Conservation (phyloP, 2,113 vertebrate species). For the Astatotilapia flaviijosephi region DNA sequence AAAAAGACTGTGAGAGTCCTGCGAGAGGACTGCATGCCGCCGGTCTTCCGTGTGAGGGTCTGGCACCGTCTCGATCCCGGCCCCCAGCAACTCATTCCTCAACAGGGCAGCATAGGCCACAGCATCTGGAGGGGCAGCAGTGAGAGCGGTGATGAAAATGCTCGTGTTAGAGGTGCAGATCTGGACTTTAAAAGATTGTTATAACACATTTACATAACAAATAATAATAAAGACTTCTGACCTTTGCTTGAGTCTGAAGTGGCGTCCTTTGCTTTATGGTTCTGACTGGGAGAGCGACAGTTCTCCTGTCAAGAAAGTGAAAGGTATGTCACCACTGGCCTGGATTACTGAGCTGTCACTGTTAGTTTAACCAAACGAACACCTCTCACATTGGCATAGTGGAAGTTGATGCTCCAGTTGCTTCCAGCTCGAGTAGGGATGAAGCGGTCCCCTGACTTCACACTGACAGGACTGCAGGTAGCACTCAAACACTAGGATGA, state of each 20-base stretch:
- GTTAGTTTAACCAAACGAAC: neutral
- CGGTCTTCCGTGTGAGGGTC: slow-evolving; percentile 74
- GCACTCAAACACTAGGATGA: slow-evolving; percentile 56
- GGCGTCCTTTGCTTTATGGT: slow-evolving; percentile 73
- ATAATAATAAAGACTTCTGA: neutral
- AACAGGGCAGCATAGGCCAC: slow-evolving; percentile 76
- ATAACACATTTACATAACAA: neutral
- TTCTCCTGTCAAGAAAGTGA: slow-evolving; percentile 68
- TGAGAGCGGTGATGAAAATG: neutral
- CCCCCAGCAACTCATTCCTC: slow-evolving; percentile 77
- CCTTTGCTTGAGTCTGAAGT: slow-evolving; percentile 76
- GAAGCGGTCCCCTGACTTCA: slow-evolving; percentile 75
- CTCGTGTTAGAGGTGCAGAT: neutral
- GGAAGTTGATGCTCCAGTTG: slow-evolving; percentile 82
- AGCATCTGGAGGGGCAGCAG: slow-evolving; percentile 54
- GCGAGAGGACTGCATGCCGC: slow-evolving; percentile 60
- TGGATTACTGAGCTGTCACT: neutral
- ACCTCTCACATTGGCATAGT: slow-evolving; percentile 72
- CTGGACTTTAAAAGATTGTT: neutral
- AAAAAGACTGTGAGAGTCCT: slow-evolving; percentile 72
- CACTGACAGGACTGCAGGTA: slow-evolving; percentile 67
- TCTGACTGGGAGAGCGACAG: slow-evolving; percentile 74
- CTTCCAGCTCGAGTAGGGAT: slow-evolving; percentile 77
- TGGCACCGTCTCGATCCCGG: slow-evolving; percentile 70
- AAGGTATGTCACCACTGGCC: neutral